These are phyloP conservation scores for Drosophila borborema DNA, from an alignment of 2,888 invertebrate genomes.

Conservation along the genomic window DNA sequence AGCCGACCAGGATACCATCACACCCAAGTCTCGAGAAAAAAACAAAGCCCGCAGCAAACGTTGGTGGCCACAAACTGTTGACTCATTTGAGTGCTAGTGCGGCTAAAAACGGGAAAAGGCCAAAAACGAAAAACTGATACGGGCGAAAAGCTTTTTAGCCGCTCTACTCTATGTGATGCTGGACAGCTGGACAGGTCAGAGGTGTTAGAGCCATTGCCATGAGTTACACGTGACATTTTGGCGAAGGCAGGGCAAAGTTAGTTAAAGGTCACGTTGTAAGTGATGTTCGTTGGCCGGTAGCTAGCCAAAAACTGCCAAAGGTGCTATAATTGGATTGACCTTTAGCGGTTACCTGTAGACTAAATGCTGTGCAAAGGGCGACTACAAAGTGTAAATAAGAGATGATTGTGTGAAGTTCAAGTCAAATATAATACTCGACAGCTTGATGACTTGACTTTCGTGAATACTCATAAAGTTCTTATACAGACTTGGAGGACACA, in stretches of 20 bases:
- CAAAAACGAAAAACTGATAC: slow-evolving; percentile 49
- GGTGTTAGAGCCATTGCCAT: slow-evolving; percentile 22
- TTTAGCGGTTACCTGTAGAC: slow-evolving; percentile 13
- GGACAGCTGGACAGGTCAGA: slow-evolving; percentile 22
- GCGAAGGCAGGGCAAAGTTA: slow-evolving; percentile 25
- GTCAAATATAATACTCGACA: background rate
- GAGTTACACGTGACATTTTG: slow-evolving; percentile 67
- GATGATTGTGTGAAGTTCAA: slow-evolving; percentile 20
- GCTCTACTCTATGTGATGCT: slow-evolving; percentile 2
- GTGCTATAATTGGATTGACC: slow-evolving; percentile 41
- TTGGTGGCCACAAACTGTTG: slow-evolving; percentile 74
- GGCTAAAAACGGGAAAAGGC: slow-evolving; percentile 17
- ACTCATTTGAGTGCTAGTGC: slow-evolving; percentile 68
- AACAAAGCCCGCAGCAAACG: slow-evolving; percentile 26
- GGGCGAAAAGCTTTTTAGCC: slow-evolving; percentile 46
- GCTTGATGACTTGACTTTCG: slow-evolving; percentile 1
- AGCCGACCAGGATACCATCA: slow-evolving; percentile 5
- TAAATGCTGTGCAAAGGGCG: background rate
- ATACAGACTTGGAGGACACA: background rate
- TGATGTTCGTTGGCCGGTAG: slow-evolving; percentile 5
- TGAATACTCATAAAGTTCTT: background rate
- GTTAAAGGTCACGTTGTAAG: slow-evolving; percentile 12
- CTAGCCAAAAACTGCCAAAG: slow-evolving; percentile 15
- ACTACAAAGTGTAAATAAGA: slow-evolving; percentile 13
- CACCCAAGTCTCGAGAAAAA: slow-evolving; percentile 1